A percentile compares a stretch with the other conserved stretches of the same genome.
Conservation (phyloP, 1,140 invertebrate species). For the Trichonephila inaurata region DNA sequence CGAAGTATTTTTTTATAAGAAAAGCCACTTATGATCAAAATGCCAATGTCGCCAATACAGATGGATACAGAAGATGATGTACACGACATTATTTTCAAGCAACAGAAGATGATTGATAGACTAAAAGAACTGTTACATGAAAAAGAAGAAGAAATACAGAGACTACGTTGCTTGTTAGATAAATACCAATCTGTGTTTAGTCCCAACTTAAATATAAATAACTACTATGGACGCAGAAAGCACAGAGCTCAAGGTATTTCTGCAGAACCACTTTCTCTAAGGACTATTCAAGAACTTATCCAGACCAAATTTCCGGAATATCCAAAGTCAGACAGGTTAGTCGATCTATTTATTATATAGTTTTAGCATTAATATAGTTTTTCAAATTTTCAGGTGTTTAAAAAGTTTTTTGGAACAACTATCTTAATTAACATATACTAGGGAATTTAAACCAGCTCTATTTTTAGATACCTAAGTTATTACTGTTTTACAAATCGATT, state of each 20-base stretch:
- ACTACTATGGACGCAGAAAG: constrained; percentile 79
- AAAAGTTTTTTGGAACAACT: too few relatives aligned
- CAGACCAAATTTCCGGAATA: constrained; percentile 88
- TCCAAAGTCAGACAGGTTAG: constrained; percentile 91
- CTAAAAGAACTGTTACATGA: constrained; percentile 86
- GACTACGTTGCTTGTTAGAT: constrained; percentile 93
- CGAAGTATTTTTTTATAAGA: background rate
- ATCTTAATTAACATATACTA: too few relatives aligned
- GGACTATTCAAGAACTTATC: constrained; percentile 86
- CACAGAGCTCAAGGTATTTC: constrained; percentile 88
- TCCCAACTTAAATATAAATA: constrained; percentile 81
- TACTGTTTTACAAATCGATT: too few relatives aligned
- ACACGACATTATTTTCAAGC: constrained; percentile 83
- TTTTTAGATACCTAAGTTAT: too few relatives aligned
- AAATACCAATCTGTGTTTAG: constrained; percentile 92
- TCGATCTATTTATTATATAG: constrained; percentile 6
- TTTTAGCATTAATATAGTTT: background rate
- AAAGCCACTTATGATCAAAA: constrained; percentile 37
- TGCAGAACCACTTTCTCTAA: constrained; percentile 87
- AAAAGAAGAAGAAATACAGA: constrained; percentile 90
- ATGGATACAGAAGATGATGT: constrained; percentile 78
- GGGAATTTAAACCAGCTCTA: too few relatives aligned
- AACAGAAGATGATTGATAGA: constrained; percentile 87
- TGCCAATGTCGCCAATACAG: constrained; percentile 75
- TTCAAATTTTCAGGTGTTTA: too few relatives aligned